These are phyloP conservation scores for Boloria selene DNA, from an alignment of 2,888 invertebrate genomes.

Conservation along the genomic window DNA sequence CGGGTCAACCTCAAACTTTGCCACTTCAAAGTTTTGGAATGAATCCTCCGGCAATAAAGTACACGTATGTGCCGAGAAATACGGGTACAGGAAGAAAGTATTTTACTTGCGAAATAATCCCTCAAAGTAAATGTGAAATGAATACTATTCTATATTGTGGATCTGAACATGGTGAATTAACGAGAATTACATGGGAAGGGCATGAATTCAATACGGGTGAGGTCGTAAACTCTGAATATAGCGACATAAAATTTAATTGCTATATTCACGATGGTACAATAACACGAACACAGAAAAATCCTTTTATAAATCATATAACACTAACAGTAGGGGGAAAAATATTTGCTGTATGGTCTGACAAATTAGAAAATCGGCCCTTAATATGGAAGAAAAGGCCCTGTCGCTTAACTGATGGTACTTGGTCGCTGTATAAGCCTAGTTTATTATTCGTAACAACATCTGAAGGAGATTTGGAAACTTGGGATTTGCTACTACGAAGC, in stretches of 20 bases:
- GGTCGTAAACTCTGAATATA: slow-evolving; percentile 83
- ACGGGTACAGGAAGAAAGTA: slow-evolving; percentile 68
- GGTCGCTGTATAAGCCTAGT: slow-evolving; percentile 90
- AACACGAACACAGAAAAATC: slow-evolving; percentile 82
- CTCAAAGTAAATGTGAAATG: slow-evolving; percentile 58
- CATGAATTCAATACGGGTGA: slow-evolving; percentile 85
- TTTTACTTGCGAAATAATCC: slow-evolving; percentile 60
- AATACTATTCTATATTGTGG: slow-evolving; percentile 62
- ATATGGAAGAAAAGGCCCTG: slow-evolving; percentile 85
- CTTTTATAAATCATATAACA: slow-evolving; percentile 83
- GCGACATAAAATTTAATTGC: slow-evolving; percentile 68
- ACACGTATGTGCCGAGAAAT: slow-evolving; percentile 57
- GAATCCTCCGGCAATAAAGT: slow-evolving; percentile 59
- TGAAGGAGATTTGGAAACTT: slow-evolving; percentile 90
- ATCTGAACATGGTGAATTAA: slow-evolving; percentile 72
- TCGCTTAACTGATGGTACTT: slow-evolving; percentile 84
- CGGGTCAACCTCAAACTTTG: slow-evolving; percentile 63
- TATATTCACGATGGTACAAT: slow-evolving; percentile 88
- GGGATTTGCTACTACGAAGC: slow-evolving; percentile 88
- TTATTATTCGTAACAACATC: slow-evolving; percentile 86
- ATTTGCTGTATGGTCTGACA: slow-evolving; percentile 89
- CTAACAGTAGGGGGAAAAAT: slow-evolving; percentile 89
- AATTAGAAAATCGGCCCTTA: slow-evolving; percentile 83
- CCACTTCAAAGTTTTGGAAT: slow-evolving; percentile 72
- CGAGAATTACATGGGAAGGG: slow-evolving; percentile 85